Conservation (phyloP, 2,888 invertebrate genomes). For the Tipula confusa region DNA sequence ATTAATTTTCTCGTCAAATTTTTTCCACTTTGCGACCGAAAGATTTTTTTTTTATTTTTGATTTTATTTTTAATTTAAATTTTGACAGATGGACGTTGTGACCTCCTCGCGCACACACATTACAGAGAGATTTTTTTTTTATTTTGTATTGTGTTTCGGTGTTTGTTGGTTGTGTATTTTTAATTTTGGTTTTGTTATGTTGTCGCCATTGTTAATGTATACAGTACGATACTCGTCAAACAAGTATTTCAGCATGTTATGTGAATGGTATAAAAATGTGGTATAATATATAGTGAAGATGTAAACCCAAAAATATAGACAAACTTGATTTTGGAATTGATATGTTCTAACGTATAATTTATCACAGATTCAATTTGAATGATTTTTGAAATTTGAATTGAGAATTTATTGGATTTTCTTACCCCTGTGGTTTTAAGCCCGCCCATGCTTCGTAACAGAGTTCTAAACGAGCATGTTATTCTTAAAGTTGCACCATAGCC, state of each 20-base stretch:
- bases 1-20: not conserved
- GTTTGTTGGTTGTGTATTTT: not conserved
- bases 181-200: not conserved
- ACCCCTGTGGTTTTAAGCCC: too few relatives aligned
- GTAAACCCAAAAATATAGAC: not conserved
- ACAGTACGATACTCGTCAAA: not conserved
- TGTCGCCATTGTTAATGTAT: not conserved
- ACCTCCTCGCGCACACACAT: not conserved
- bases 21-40: not conserved
- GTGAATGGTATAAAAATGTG: not conserved
- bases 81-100: not conserved
- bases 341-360: too few relatives aligned
- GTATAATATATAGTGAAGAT: not conserved
- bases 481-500: too few relatives aligned
- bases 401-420: too few relatives aligned
- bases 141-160: not conserved
- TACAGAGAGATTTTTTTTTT: not conserved
- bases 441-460: too few relatives aligned
- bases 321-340: not conserved
- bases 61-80: not conserved
- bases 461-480: too few relatives aligned
- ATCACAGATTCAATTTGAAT: too few relatives aligned
- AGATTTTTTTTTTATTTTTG: not conserved
- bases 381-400: too few relatives aligned
- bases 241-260: too few relatives aligned